Base-by-base conservation (phyloP, 2,113 vertebrate genomes). In the Oriolus oriolus region DNA sequence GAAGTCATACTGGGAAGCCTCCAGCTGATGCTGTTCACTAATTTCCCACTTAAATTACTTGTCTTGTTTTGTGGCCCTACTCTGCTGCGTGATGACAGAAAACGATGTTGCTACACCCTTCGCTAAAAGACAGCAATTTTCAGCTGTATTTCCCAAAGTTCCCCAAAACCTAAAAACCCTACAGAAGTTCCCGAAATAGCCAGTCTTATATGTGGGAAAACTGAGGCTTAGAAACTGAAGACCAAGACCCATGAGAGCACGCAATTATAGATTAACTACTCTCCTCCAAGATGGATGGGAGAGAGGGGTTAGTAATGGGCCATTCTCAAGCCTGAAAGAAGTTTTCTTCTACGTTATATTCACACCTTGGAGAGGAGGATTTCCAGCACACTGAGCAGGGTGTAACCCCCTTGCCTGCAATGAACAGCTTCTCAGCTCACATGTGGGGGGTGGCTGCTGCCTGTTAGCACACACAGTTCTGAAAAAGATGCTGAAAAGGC, bases 401-500 rank as follows among this genome's bases (percentile, higher is more conserved):
- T 79, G 7, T 44, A 44, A 15, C 18, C 16, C 19, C 28, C 22
- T 70, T 14, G 12, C 20, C 30, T 35, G 24, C 0, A 0, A 39
- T 18, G 28, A 65, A 74, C 39, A 65, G 21, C 21, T 65, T 66
- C 66, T 77, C 10, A 1, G 24, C 20, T 80, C 77, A 52, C 22
- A 20, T 0, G 0, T 6, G 22, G n/a, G n/a, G 16, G 41, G 45
- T 6, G 3, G 28, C 54, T 77, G 53, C 50, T 81, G 56, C 50
- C 37, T 89, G 17, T 60, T 52, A 76, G 28, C 24, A 50, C n/a
- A 45, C 37, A 19, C 0, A 1, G 8, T n/a, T 78, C 39, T 84
- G 82, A 60, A 59, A 93, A 90, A 87, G 59, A 11, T 54, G 60
- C 39, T 78, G 70, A 50, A 85, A 92, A 89, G 65, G 14, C 77